Evolutionary conservation across 1,140 invertebrate species (phyloP).

Genomic region (Cyclargus thomasi): DNA sequence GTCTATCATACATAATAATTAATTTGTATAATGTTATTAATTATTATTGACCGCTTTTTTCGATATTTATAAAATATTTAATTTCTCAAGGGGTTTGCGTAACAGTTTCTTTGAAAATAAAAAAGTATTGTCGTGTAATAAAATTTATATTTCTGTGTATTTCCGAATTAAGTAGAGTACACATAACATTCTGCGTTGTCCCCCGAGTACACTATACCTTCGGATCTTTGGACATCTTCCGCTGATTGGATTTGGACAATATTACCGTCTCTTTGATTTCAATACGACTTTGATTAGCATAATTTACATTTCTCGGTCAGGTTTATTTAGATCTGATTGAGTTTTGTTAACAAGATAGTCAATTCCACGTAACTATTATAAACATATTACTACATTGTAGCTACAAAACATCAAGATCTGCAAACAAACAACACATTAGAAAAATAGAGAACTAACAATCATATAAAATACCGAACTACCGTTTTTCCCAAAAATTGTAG

Average conservation of each 20-base stretch:
- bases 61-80: too few relatives aligned
- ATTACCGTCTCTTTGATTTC: background rate
- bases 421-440: too few relatives aligned
- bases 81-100: background rate
- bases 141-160: background rate
- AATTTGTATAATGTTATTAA: too few relatives aligned
- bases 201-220: background rate
- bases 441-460: too few relatives aligned
- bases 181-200: background rate
- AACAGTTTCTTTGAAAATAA: background rate
- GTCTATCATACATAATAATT: too few relatives aligned
- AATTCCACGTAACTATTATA: too few relatives aligned
- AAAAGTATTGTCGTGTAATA: constrained; percentile 2
- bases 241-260: background rate
- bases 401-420: too few relatives aligned
- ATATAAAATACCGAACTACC: too few relatives aligned
- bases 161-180: background rate
- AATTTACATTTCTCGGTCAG: background rate
- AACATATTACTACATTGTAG: too few relatives aligned
- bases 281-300: background rate
- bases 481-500: too few relatives aligned
- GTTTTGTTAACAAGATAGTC: background rate
- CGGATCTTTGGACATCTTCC: background rate
- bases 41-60: too few relatives aligned
- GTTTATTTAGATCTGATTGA: background rate